Percentiles rank a stretch among this genome's conserved stretches.
Evolutionary conservation across 2,888 invertebrate genomes (phyloP).

Genomic region (Fragum fragum): DNA sequence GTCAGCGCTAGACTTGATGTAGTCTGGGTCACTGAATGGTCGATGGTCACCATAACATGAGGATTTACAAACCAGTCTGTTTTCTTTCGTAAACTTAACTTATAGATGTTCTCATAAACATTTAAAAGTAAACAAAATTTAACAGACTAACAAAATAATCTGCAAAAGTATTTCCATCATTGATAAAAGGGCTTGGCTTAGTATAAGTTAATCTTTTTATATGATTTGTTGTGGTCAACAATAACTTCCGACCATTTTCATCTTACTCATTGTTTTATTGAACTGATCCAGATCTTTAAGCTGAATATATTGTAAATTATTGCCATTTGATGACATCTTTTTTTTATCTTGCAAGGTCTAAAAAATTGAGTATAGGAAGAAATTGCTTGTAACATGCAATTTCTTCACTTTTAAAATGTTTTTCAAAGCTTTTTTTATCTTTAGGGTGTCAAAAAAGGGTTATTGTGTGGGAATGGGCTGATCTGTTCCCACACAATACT

Average conservation of each 20-base stretch:
- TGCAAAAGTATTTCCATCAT: not conserved
- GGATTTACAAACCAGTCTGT: not conserved
- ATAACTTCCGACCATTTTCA: not conserved
- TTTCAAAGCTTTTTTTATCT: too few relatives aligned
- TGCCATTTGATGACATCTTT: too few relatives aligned
- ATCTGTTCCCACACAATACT: too few relatives aligned
- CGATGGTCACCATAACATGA: not conserved
- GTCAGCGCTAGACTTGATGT: not conserved
- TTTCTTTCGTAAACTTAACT: not conserved
- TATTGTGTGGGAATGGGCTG: too few relatives aligned
- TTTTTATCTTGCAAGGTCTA: too few relatives aligned
- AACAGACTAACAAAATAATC: not conserved
- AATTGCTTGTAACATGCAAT: too few relatives aligned
- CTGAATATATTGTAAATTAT: too few relatives aligned
- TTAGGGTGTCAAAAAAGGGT: too few relatives aligned
- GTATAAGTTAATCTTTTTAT: not conserved
- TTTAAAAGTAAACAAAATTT: not conserved
- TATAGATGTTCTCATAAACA: not conserved
- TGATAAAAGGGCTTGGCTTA: not conserved
- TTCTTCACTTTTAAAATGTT: too few relatives aligned
- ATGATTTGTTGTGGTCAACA: slow-evolving; percentile 4
- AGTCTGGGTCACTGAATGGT: not conserved
- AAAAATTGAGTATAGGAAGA: too few relatives aligned
- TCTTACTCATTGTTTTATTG: too few relatives aligned
- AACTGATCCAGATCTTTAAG: too few relatives aligned